A percentile compares a stretch with the other conserved stretches of the same genome.
Evolutionary conservation across 2,888 invertebrate species (phyloP).

Genomic region (Eupithecia inturbata): DNA sequence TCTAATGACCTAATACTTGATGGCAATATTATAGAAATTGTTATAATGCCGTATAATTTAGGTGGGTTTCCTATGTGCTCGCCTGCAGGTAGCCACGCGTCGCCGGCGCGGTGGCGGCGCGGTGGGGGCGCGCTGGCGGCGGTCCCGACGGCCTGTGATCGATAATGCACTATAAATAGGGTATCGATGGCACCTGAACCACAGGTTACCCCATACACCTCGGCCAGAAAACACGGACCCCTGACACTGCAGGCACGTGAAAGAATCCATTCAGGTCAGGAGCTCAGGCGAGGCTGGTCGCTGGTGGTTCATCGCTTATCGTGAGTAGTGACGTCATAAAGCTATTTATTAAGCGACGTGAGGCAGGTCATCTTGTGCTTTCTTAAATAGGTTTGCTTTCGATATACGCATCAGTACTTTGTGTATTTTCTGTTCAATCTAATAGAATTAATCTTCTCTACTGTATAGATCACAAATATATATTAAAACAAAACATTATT

Average conservation of each 20-base stretch:
- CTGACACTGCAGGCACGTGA: background rate
- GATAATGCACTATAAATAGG: slow-evolving; percentile 65
- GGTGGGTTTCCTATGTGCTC: background rate
- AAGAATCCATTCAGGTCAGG: slow-evolving; percentile 22
- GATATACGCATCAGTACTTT: background rate
- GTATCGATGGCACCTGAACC: slow-evolving; percentile 54
- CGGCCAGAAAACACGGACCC: slow-evolving; percentile 15
- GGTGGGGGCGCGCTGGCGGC: background rate
- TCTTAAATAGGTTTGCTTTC: slow-evolving; percentile 3
- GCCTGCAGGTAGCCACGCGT: background rate
- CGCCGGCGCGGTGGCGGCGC: background rate
- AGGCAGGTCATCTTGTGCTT: slow-evolving; percentile 2
- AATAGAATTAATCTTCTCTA: background rate
- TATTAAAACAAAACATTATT: too few species aligned
- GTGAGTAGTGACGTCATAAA: slow-evolving; percentile 16
- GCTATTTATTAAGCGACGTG: slow-evolving; percentile 1
- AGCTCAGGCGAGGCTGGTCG: slow-evolving; percentile 25
- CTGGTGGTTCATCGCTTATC: background rate
- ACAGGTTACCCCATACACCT: slow-evolving; percentile 22
- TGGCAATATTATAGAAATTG: background rate
- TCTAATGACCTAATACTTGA: too few species aligned
- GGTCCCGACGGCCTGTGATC: slow-evolving; percentile 39
- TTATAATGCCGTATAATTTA: background rate
- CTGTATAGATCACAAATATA: background rate
- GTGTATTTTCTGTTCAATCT: background rate